Evolutionary conservation across 2,113 vertebrate species (phyloP).

Genomic region (human): DNA sequence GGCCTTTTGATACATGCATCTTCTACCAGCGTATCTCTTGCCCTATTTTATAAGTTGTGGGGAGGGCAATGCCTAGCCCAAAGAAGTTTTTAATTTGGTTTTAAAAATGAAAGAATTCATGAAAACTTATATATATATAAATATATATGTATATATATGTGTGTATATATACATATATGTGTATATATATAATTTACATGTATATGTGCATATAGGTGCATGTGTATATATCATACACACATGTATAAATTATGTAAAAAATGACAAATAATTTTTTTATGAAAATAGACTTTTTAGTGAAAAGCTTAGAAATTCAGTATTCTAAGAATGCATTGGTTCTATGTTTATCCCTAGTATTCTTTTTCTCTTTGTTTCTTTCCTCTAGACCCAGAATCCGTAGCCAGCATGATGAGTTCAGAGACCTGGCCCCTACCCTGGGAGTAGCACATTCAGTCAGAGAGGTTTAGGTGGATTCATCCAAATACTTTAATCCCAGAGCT

Average conservation of each 20-base stretch:
- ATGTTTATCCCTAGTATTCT: not conserved
- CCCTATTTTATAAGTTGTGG: too few relatives aligned
- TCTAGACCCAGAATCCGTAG: not conserved
- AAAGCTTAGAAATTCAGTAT: not conserved
- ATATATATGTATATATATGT: accelerated
- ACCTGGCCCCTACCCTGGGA: not conserved
- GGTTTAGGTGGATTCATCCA: not conserved
- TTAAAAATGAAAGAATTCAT: not conserved
- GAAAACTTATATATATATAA: not conserved
- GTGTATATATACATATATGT: too few relatives aligned
- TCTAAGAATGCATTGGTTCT: not conserved
- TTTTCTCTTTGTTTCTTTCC: not conserved
- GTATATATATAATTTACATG: not conserved
- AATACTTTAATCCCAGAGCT: not conserved
- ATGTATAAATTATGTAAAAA: not conserved
- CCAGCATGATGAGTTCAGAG: not conserved
- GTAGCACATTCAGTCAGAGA: not conserved
- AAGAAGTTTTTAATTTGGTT: not conserved
- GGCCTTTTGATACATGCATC: not conserved
- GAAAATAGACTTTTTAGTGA: not conserved
- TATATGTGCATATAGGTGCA: not conserved
- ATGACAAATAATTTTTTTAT: not conserved
- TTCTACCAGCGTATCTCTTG: not conserved
- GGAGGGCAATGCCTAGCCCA: not conserved
- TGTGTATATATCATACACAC: not conserved